Conservation (phyloP, 2,888 invertebrate genomes). For the Andrena trimmerana region DNA sequence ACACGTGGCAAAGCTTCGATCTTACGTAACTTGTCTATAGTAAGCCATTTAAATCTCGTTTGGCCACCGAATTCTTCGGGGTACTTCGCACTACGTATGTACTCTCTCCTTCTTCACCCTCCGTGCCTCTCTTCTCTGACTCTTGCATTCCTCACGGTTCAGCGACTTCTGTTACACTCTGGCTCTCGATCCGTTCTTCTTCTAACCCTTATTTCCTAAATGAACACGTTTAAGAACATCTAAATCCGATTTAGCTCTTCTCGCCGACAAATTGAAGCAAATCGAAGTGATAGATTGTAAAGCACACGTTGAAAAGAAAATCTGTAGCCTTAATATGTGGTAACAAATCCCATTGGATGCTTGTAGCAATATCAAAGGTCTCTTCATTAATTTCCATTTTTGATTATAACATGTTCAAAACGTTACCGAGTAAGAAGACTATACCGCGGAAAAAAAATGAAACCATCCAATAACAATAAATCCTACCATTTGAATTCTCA, state of each 20-base stretch:
- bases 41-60: slow-evolving; percentile 41
- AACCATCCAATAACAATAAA: neutral
- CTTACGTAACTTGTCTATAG: slow-evolving; percentile 58
- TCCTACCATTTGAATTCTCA: neutral
- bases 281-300: neutral
- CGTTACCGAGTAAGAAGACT: neutral
- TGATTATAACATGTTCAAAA: too few relatives aligned
- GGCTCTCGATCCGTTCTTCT: slow-evolving; percentile 35
- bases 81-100: slow-evolving; percentile 20
- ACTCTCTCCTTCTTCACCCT: slow-evolving; percentile 14
- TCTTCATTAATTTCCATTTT: too few relatives aligned
- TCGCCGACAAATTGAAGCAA: neutral
- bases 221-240: neutral
- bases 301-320: neutral
- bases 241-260: neutral
- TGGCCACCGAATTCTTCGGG: slow-evolving; percentile 40
- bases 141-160: slow-evolving; percentile 58
- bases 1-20: slow-evolving; percentile 60
- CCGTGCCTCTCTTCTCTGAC: slow-evolving; percentile 24
- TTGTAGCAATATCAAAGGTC: too few relatives aligned
- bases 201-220: neutral
- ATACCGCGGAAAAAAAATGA: neutral
- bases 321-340: neutral
- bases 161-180: slow-evolving; percentile 52
- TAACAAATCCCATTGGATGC: too few relatives aligned